Percentiles rank a stretch among this genome's conserved stretches.
Conservation (phyloP, 1,140 invertebrate species). For the Scaptodrosophila lebanonensis region DNA sequence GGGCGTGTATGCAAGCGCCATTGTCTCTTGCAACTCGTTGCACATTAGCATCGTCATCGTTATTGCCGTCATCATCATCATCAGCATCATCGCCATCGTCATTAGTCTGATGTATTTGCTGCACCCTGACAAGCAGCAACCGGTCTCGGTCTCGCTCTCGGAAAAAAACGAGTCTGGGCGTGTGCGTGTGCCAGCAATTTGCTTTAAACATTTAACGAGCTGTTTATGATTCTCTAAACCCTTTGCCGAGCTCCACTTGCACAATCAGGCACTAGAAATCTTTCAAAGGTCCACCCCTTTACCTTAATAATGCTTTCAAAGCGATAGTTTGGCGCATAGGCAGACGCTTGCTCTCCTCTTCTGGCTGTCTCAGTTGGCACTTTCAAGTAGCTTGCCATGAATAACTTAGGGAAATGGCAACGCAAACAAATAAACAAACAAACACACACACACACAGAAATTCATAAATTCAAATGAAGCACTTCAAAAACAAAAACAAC, state of each 20-base stretch:
- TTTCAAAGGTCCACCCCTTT: slow-evolving; percentile 6
- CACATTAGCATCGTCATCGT: slow-evolving; percentile 55
- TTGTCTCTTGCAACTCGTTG: slow-evolving; percentile 47
- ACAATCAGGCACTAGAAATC: slow-evolving; percentile 61
- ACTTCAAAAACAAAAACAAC: slow-evolving; percentile 26
- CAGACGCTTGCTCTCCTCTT: slow-evolving; percentile 4
- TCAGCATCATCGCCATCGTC: background rate
- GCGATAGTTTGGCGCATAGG: no score
- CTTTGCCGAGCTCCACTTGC: background rate
- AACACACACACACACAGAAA: slow-evolving; percentile 32
- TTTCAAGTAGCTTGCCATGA: slow-evolving; percentile 54
- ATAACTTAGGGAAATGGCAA: slow-evolving; percentile 12
- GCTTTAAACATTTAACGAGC: slow-evolving; percentile 63
- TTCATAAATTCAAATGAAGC: slow-evolving; percentile 72
- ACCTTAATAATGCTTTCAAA: no score
- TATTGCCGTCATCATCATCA: background rate
- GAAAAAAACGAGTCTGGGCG: no score
- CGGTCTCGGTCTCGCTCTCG: no score
- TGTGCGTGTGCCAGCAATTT: slow-evolving; percentile 67
- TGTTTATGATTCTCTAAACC: slow-evolving; percentile 49
- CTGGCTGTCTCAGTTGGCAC: slow-evolving; percentile 15
- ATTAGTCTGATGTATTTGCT: slow-evolving; percentile 40
- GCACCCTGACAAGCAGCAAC: slow-evolving; percentile 30
- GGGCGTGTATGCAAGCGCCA: no score
- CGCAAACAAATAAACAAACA: slow-evolving; percentile 2